Percentiles rank a stretch among this genome's conserved stretches.
Evolutionary conservation across 2,888 invertebrate species (phyloP).

Genomic region (Drosophila suboccidentalis): DNA sequence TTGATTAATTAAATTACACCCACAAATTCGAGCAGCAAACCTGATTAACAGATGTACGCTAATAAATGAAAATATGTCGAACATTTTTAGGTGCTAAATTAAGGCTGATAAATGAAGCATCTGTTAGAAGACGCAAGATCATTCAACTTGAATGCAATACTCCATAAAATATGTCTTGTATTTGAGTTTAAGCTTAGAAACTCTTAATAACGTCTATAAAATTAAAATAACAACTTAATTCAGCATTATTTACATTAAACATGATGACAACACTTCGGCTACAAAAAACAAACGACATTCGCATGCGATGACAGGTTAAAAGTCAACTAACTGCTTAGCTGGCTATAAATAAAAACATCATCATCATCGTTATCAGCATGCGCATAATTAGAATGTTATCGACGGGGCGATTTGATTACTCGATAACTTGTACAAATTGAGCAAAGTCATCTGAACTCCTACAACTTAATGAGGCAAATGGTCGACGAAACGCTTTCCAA

Average conservation of each 20-base stretch:
- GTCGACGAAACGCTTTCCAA: constrained; percentile 56
- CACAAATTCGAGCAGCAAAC: constrained; percentile 8
- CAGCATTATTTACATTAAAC: constrained; percentile 32
- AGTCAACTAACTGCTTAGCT: constrained; percentile 39
- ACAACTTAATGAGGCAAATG: constrained; percentile 67
- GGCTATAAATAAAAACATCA: constrained; percentile 58
- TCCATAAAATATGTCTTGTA: background rate
- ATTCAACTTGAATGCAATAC: constrained; percentile 7
- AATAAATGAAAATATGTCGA: constrained; percentile 20
- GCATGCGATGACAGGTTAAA: constrained; percentile 43
- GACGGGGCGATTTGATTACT: constrained; percentile 29
- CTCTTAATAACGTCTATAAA: constrained; percentile 16
- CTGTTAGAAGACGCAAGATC: constrained; percentile 5
- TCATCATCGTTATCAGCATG: constrained; percentile 35
- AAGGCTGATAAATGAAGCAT: constrained; percentile 12
- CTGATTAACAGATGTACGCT: constrained; percentile 32
- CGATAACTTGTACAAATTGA: constrained; percentile 65
- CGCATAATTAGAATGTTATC: constrained; percentile 69
- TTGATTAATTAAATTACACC: constrained; percentile 20
- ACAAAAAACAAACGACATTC: constrained; percentile 30
- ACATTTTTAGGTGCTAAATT: constrained; percentile 17
- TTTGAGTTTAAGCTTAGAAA: background rate
- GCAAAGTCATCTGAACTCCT: constrained; percentile 57
- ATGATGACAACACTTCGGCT: constrained; percentile 30
- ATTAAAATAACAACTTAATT: constrained; percentile 42